Evolutionary conservation across 2,113 vertebrate genomes (phyloP).

Genomic region (Otolemur garnettii): DNA sequence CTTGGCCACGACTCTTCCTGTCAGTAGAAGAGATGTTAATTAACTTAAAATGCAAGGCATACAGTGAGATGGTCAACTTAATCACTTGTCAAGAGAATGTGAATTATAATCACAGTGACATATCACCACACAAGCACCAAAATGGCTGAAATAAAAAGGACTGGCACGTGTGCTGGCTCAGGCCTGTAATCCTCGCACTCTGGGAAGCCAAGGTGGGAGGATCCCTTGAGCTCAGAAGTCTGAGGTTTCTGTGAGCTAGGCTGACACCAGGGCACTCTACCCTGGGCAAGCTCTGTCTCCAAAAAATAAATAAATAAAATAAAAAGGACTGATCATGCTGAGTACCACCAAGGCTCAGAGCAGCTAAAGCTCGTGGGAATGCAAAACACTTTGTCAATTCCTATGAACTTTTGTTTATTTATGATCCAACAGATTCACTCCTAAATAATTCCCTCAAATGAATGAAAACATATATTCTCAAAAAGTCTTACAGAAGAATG

Average conservation of each 20-base stretch:
- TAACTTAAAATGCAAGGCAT: background rate
- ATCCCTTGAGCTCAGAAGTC: no score
- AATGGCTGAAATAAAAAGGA: background rate
- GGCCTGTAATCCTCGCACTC: no score
- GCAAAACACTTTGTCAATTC: background rate
- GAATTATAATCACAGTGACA: background rate
- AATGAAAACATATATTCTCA: background rate
- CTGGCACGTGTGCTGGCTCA: no score
- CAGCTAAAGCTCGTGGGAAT: background rate
- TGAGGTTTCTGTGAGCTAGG: no score
- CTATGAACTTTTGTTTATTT: background rate
- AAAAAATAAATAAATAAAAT: background rate
- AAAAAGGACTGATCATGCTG: background rate
- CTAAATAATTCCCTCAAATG: background rate
- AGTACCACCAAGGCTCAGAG: background rate
- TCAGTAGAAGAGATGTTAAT: background rate
- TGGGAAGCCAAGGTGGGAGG: no score
- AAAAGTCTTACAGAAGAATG: background rate
- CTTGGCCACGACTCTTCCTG: background rate
- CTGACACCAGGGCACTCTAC: no score
- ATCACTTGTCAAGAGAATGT: background rate
- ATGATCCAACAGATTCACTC: background rate
- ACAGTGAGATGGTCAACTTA: background rate
- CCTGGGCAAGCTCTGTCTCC: no score
- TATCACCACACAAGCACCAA: background rate